Conservation (phyloP, 2,888 invertebrate genomes). For the Selenia dentaria region DNA sequence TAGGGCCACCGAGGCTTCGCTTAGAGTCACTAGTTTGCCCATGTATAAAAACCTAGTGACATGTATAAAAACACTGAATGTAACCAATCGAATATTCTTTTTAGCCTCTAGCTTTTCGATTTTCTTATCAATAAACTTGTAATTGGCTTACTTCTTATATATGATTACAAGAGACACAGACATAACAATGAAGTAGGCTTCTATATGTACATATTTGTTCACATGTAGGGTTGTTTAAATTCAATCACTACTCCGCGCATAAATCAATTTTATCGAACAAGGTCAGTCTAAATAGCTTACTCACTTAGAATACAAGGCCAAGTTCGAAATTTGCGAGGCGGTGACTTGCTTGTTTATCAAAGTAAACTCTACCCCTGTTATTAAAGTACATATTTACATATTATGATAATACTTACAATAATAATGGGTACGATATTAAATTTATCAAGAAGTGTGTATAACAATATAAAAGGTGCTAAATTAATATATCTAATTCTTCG, state of each 20-base stretch:
- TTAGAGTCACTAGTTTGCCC: too few relatives aligned
- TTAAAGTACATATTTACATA: too few relatives aligned
- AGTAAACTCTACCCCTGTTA: too few relatives aligned
- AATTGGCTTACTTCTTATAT: conserved; percentile 13
- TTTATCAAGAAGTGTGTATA: too few relatives aligned
- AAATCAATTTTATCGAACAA: conserved; percentile 32
- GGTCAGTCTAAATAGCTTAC: conserved; percentile 27
- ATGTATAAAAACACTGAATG: too few relatives aligned
- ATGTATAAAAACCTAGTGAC: too few relatives aligned
- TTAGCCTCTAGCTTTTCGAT: conserved; percentile 10
- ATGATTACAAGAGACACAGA: conserved; percentile 3
- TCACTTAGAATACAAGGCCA: conserved; percentile 24
- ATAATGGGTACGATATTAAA: too few relatives aligned
- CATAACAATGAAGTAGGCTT: conserved; percentile 4
- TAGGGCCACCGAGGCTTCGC: too few relatives aligned
- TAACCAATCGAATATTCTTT: conserved; percentile 7
- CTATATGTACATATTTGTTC: background rate
- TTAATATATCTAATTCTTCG: too few relatives aligned
- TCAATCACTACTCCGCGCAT: conserved; percentile 20
- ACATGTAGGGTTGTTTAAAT: background rate
- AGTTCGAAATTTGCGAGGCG: conserved; percentile 29
- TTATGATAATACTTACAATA: too few relatives aligned
- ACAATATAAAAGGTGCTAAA: too few relatives aligned
- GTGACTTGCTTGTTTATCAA: conserved; percentile 27
- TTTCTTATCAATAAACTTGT: conserved; percentile 3